Evolutionary conservation across 2,113 vertebrate genomes (phyloP).

Genomic region (Poeciliopsis turrubarensis): DNA sequence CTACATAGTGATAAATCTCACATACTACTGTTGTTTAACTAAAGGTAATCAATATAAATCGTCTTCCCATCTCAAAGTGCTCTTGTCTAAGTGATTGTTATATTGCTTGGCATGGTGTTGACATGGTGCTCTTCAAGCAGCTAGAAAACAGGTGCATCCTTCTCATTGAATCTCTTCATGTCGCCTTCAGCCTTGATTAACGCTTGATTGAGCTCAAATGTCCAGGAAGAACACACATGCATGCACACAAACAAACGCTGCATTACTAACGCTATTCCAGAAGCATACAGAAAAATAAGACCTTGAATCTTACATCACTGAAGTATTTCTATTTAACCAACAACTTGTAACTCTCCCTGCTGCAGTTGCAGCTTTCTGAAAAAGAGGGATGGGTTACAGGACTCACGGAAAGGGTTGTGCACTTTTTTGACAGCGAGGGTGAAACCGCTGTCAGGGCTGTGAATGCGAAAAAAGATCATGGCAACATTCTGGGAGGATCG

Average conservation of each 20-base stretch:
- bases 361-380: neutral
- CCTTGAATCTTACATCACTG: neutral
- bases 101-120: conserved; percentile 59
- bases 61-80: neutral
- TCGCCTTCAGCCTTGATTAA: conserved; percentile 58
- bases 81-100: conserved; percentile 44
- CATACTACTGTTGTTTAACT: conserved; percentile 17
- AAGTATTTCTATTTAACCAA: neutral
- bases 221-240: conserved; percentile 34
- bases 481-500: conserved; percentile 93
- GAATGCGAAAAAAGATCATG: conserved; percentile 94
- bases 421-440: conserved; percentile 86
- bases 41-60: conserved; percentile 30
- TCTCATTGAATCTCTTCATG: conserved; percentile 48
- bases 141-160: conserved; percentile 71
- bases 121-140: conserved; percentile 63
- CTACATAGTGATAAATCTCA: neutral
- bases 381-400: neutral
- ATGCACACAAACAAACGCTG: neutral
- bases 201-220: conserved; percentile 47
- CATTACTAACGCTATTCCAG: neutral
- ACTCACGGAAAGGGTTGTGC: conserved; percentile 92
- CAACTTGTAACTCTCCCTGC: neutral
- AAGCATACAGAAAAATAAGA: neutral
- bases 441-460: conserved; percentile 87